These are phyloP conservation scores for Stenchaetothrips biformis DNA, from an alignment of 2,888 invertebrate genomes.

Conservation along the genomic window DNA sequence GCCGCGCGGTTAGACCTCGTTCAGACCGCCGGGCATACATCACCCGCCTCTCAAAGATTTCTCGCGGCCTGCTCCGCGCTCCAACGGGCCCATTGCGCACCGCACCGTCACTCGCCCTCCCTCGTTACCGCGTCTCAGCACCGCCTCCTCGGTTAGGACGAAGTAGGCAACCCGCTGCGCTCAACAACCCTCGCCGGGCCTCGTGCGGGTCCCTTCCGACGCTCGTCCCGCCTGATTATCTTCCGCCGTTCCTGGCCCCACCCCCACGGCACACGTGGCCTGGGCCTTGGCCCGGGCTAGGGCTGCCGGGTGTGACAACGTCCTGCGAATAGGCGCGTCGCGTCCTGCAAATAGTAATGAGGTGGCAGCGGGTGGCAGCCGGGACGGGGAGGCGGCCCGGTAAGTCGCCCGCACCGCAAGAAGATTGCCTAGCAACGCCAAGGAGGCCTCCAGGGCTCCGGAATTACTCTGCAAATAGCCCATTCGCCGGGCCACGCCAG, in stretches of 20 bases:
- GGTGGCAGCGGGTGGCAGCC: not conserved
- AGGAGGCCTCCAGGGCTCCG: not conserved
- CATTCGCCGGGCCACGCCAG: not conserved
- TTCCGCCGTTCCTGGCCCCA: not conserved
- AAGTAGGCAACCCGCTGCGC: slow-evolving; percentile 1
- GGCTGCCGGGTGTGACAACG: not conserved
- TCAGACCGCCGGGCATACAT: too few species aligned
- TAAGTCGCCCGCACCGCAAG: not conserved
- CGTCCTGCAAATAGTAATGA: slow-evolving; percentile 16
- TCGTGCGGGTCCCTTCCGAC: not conserved
- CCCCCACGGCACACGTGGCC: not conserved
- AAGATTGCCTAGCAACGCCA: not conserved
- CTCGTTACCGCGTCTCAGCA: not conserved
- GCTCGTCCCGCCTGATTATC: slow-evolving; percentile 13
- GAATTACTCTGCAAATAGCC: slow-evolving; percentile 21
- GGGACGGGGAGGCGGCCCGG: not conserved
- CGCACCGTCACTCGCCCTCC: too few species aligned
- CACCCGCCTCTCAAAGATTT: too few species aligned
- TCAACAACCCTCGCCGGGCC: not conserved
- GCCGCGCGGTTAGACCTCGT: too few species aligned
- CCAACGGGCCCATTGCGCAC: too few species aligned
- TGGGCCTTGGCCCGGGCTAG: too few species aligned
- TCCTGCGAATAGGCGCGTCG: not conserved
- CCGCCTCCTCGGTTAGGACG: not conserved
- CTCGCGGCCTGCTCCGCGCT: too few species aligned